Base-by-base conservation (phyloP, 2,888 invertebrate species). In the Exocentrus adspersus region DNA sequence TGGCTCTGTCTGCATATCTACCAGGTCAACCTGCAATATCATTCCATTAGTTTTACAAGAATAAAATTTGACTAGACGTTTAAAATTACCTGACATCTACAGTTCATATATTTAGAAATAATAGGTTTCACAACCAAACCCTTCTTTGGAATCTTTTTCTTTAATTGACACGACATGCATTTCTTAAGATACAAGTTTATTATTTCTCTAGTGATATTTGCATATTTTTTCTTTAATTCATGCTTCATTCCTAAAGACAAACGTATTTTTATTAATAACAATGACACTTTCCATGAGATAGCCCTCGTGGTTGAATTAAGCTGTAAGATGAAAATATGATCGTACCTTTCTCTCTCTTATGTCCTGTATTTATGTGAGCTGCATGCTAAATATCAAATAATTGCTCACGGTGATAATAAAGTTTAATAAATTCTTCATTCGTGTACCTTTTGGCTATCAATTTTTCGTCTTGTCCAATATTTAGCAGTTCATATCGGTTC, bases 1-100 rank as follows among this genome's bases (percentile, higher is more conserved):
- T 32, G 72, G 51, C 43, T 75, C 69, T 2, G 73, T 64, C 62
- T 80, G 78, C 72, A 80, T 71, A 67, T 81, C 78, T 45, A 80
- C 78, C 2, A 80, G 64, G 62, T 81, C 65, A 41, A 51, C 56
- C n/a, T n/a, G n/a, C n/a, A n/a, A n/a, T n/a, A n/a, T n/a, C n/a
- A n/a, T n/a, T n/a, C n/a, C n/a, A n/a, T n/a, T n/a, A n/a, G n/a
- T n/a, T n/a, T n/a, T n/a, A n/a, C n/a, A n/a, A n/a, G n/a, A n/a
- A n/a, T n/a, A n/a, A n/a, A n/a, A n/a, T n/a, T n/a, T n/a, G n/a
- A n/a, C n/a, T n/a, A n/a, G n/a, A n/a, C n/a, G n/a, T n/a, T n/a
- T n/a, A n/a, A n/a, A n/a, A n/a, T n/a, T n/a, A n/a, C n/a, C 28
- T 62, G 57, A 12, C 56, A 54, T 48, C 60, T 62, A 43, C 42